Conservation (phyloP, 1,140 invertebrate genomes). For the Cydia splendana region DNA sequence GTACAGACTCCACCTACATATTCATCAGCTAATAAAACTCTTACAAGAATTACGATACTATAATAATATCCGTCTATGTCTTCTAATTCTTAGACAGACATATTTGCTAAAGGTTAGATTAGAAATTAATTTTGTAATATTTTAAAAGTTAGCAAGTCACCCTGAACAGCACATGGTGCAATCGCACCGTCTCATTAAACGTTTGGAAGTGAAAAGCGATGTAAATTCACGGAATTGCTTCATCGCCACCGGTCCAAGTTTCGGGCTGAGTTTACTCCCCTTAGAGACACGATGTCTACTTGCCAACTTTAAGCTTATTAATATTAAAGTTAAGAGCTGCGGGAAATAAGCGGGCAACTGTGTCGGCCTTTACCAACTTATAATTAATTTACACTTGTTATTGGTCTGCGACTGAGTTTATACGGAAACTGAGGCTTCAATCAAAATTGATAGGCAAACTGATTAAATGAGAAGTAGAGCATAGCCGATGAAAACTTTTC, state of each 20-base stretch:
- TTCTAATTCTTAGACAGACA: too few species aligned
- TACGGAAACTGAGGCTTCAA: neutral
- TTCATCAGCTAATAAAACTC: too few species aligned
- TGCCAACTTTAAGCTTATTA: constrained; percentile 40
- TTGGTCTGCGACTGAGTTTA: constrained; percentile 35
- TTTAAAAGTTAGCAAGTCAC: neutral
- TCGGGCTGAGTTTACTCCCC: constrained; percentile 22
- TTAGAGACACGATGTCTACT: constrained; percentile 24
- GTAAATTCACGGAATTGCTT: constrained; percentile 3
- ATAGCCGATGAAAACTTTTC: too few species aligned
- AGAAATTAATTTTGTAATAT: neutral
- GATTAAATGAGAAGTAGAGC: too few species aligned
- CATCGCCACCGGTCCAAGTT: neutral
- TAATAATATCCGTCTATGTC: too few species aligned
- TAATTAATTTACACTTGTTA: constrained; percentile 57
- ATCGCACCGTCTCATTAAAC: neutral
- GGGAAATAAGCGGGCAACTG: constrained; percentile 40
- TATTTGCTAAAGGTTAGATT: too few species aligned
- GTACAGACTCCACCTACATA: too few species aligned
- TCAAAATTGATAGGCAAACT: constrained; percentile 24
- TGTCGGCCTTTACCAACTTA: constrained; percentile 43
- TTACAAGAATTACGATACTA: too few species aligned
- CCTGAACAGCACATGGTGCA: neutral
- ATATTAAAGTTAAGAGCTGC: constrained; percentile 42
- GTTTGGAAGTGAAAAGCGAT: neutral